Evolutionary conservation across 2,113 vertebrate genomes (phyloP).

Genomic region (Epinephelus cyanopodus): DNA sequence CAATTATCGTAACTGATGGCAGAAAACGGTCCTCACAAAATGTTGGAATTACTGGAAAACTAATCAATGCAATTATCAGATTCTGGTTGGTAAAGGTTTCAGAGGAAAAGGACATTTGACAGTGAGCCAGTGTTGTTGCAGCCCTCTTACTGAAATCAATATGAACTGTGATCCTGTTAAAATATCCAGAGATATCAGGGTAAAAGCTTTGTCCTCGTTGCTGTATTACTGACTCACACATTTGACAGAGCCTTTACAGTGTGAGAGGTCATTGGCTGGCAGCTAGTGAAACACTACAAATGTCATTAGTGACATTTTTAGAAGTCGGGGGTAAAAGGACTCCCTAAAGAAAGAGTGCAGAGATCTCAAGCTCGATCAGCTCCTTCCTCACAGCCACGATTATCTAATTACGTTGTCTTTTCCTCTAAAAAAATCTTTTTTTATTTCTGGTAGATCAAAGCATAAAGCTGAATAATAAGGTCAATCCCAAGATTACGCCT

Average conservation of each 20-base stretch:
- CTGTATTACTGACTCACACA: neutral
- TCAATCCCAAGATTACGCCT: conserved; percentile 34
- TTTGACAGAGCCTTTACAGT: conserved; percentile 1
- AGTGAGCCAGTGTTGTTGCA: neutral
- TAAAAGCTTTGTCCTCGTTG: neutral
- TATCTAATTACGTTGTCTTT: conserved; percentile 27
- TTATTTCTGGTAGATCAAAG: conserved; percentile 40
- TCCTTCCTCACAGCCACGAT: conserved; percentile 11
- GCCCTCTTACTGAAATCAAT: conserved; percentile 18
- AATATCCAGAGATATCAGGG: neutral
- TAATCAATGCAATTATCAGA: neutral
- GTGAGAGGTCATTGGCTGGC: neutral
- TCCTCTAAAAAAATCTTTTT: conserved; percentile 5
- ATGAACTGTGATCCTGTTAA: conserved; percentile 16
- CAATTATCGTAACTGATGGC: neutral
- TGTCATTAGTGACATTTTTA: conserved; percentile 8
- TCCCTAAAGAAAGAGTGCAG: neutral
- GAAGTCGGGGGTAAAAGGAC: neutral
- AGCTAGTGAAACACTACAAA: neutral
- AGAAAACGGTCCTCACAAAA: neutral
- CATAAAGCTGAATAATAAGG: conserved; percentile 17
- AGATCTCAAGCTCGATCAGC: conserved; percentile 17
- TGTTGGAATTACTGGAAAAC: neutral
- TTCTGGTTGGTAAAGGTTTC: neutral
- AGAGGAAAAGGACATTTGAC: neutral